Base-by-base conservation (phyloP, 1,140 invertebrate genomes). In the Ectropis grisescens region DNA sequence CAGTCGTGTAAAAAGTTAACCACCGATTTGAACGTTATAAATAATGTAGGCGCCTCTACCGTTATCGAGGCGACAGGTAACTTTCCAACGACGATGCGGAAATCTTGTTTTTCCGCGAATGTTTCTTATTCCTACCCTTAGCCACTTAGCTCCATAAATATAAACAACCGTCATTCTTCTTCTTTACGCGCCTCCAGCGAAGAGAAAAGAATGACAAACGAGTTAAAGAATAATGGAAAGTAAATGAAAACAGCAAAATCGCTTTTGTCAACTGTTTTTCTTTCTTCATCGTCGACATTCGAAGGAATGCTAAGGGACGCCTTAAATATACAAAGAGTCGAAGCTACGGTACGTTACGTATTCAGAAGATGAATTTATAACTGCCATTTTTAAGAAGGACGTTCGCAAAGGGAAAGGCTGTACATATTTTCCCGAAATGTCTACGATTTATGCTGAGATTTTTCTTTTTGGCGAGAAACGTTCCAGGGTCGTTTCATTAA, bases 191-290 rank as follows among this genome's bases (percentile, higher is more conserved):
- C 46, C 47, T 44, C 51, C 44, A 42, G 38, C 45, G 48, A 37
- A 52, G 55, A 65, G 56, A 68, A 70, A 69, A 76, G 68, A 70
- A 76, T 76, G 66, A 72, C 68, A 69, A 71, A 71, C 54, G 60
- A 69, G 67, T 70, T 67, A 68, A 70, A 64, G 65, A 70, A 76
- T 76, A 76, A 76, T 76, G 58, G 67, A 69, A 70, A 66, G 67
- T 72, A 72, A 76, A 76, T 72, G 68, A 72, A 72, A 66, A 71
- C 60, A 62, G 62, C 45, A 49, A 71, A 75, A 70, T 72, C 62
- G 54, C 65, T 58, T 72, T 68, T 70, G 59, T 66, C 57, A 56
- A 60, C 60, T 48, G 53, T 49, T 66, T 47, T 64, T 54, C 36
- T 52, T 57, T 46, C 46, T 58, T 44, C 43, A 46, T 50, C 46